A percentile compares a stretch with the other conserved stretches of the same genome.
Evolutionary conservation across 2,113 vertebrate genomes (phyloP).

Genomic region (Lynx canadensis): DNA sequence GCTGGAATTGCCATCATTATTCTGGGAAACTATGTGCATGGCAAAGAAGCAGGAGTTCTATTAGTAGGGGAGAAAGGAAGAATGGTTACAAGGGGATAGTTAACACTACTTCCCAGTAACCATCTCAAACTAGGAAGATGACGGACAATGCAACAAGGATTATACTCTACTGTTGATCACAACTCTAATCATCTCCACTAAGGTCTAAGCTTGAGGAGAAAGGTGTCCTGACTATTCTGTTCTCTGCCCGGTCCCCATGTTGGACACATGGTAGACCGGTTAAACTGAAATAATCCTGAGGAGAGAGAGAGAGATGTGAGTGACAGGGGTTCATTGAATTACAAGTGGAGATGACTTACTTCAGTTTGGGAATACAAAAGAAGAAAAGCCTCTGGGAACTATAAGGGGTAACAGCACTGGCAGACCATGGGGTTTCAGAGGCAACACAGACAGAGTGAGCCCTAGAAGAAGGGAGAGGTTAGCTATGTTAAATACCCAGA

Average conservation of each 20-base stretch:
- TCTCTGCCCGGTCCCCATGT: neutral
- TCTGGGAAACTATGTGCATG: neutral
- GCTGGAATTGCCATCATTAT: neutral
- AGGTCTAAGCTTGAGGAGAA: neutral
- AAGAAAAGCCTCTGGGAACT: neutral
- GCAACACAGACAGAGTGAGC: neutral
- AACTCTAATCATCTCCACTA: neutral
- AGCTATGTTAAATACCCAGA: neutral
- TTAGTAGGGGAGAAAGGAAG: neutral
- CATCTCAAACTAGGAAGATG: neutral
- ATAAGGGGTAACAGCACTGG: neutral
- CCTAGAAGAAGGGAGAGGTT: neutral
- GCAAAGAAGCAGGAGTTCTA: neutral
- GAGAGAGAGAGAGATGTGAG: neutral
- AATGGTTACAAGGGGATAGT: neutral
- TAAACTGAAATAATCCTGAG: neutral
- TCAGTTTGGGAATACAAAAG: neutral
- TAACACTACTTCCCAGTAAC: neutral
- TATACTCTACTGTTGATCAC: neutral
- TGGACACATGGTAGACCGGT: neutral
- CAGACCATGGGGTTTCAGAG: neutral
- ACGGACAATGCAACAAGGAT: neutral
- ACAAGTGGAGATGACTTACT: neutral
- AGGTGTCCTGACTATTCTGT: neutral
- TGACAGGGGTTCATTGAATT: neutral